phyloP scores from a whole-genome alignment of 2,113 vertebrate genomes.

The Copsychus sechellarum region DNA sequence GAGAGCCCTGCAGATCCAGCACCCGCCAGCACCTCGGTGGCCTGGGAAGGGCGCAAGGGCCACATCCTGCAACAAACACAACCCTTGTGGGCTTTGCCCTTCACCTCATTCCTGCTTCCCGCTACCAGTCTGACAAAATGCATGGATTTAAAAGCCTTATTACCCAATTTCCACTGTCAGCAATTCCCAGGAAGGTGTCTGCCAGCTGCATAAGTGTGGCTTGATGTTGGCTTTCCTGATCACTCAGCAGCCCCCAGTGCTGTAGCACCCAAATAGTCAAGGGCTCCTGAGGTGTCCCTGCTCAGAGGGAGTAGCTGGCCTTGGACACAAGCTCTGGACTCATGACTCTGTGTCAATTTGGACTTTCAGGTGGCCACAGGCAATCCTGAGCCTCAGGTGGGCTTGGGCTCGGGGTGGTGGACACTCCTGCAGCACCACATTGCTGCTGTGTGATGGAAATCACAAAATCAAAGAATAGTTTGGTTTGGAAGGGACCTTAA shows the following conservation, averaged over 20 bases:
- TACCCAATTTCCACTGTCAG: neutral
- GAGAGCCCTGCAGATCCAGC: no score
- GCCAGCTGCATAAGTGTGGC: neutral
- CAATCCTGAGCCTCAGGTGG: neutral
- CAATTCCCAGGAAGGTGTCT: neutral
- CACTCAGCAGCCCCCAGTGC: neutral
- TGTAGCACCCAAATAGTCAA: neutral
- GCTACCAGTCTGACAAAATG: neutral
- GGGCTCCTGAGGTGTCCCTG: neutral
- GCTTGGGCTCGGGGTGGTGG: rapidly evolving
- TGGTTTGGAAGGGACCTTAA: neutral
- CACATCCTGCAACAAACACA: neutral
- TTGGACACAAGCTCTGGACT: neutral
- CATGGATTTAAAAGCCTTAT: neutral
- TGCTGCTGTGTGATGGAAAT: neutral
- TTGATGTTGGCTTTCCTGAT: neutral
- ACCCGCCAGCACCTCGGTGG: rapidly evolving
- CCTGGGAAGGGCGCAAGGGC: neutral
- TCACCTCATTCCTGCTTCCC: neutral
- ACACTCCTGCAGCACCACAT: rapidly evolving
- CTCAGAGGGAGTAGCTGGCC: neutral
- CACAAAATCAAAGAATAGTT: neutral
- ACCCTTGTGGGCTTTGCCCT: neutral
- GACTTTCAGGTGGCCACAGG: neutral
- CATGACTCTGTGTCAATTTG: rapidly evolving